Evolutionary conservation across 2,113 vertebrate genomes (phyloP).

Genomic region (Gallinago paraguaiae): DNA sequence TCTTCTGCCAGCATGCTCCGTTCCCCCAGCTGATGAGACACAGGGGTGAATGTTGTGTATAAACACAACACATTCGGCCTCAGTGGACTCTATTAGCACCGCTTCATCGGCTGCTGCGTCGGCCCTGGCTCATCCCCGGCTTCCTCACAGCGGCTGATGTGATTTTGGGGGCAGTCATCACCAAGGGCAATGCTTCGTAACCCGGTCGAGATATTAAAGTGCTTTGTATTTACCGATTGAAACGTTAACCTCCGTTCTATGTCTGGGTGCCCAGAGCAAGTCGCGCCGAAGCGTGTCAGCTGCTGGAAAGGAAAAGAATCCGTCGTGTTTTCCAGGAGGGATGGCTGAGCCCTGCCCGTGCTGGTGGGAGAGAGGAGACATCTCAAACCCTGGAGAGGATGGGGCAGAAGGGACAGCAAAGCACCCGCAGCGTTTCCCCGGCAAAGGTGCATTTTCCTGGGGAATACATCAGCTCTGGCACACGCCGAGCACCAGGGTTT

Average conservation of each 20-base stretch:
- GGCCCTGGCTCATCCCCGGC: neutral
- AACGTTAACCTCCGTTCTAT: neutral
- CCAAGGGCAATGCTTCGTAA: neutral
- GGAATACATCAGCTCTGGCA: neutral
- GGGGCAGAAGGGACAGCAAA: neutral
- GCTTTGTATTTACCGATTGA: neutral
- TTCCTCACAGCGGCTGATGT: neutral
- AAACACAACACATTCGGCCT: rapidly evolving
- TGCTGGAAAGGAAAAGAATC: neutral
- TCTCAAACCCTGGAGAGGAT: neutral
- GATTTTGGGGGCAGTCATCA: neutral
- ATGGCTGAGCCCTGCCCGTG: neutral
- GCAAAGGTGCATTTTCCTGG: neutral
- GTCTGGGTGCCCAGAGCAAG: neutral
- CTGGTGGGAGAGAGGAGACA: neutral
- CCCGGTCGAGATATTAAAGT: neutral
- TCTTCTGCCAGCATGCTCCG: rapidly evolving
- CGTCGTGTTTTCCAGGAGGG: rapidly evolving
- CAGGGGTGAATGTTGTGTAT: neutral
- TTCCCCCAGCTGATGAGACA: neutral
- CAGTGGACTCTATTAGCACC: rapidly evolving
- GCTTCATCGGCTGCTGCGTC: neutral
- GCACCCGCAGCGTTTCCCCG: rapidly evolving
- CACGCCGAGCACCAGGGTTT: rapidly evolving
- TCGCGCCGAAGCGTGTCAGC: neutral